A percentile compares a stretch with the other conserved stretches of the same genome.
Conservation (phyloP, 2,113 vertebrate genomes). For the Amphiprion percula region DNA sequence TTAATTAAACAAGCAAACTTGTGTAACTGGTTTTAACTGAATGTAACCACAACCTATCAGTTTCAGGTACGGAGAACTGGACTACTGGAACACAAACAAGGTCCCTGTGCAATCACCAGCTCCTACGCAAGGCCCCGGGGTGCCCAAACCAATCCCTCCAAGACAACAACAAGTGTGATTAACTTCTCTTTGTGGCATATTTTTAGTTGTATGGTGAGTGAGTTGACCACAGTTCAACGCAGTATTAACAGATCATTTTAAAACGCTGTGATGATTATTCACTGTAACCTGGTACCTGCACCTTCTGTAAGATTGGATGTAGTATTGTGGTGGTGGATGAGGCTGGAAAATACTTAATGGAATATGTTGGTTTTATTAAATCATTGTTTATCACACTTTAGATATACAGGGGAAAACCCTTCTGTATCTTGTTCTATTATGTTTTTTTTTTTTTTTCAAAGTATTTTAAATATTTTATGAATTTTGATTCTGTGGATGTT, state of each 20-base stretch:
- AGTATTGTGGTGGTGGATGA: not conserved
- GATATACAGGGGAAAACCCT: not conserved
- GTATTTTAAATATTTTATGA: slow-evolving; percentile 20
- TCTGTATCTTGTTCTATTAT: too few relatives aligned
- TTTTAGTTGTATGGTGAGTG: not conserved
- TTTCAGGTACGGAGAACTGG: slow-evolving; percentile 71
- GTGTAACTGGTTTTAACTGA: slow-evolving; percentile 1
- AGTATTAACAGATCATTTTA: slow-evolving; percentile 11
- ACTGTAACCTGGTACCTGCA: slow-evolving; percentile 1
- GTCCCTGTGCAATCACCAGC: not conserved
- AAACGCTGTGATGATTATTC: slow-evolving; percentile 20
- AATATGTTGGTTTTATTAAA: slow-evolving; percentile 18
- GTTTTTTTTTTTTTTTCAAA: too few relatives aligned
- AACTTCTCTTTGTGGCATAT: not conserved
- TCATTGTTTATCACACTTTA: not conserved
- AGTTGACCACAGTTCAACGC: not conserved
- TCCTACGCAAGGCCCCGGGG: slow-evolving; percentile 79
- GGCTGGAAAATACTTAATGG: slow-evolving; percentile 6
- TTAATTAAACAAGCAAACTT: not conserved
- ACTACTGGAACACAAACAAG: slow-evolving; percentile 44
- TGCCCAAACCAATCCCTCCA: slow-evolving; percentile 77
- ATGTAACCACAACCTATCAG: slow-evolving; percentile 15
- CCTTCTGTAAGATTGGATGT: not conserved
- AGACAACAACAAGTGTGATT: not conserved
- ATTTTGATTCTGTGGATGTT: slow-evolving; percentile 13